Percentiles rank a stretch among this genome's conserved stretches.
Evolutionary conservation across 1,140 invertebrate genomes (phyloP).

Genomic region (Ceratina australensis): DNA sequence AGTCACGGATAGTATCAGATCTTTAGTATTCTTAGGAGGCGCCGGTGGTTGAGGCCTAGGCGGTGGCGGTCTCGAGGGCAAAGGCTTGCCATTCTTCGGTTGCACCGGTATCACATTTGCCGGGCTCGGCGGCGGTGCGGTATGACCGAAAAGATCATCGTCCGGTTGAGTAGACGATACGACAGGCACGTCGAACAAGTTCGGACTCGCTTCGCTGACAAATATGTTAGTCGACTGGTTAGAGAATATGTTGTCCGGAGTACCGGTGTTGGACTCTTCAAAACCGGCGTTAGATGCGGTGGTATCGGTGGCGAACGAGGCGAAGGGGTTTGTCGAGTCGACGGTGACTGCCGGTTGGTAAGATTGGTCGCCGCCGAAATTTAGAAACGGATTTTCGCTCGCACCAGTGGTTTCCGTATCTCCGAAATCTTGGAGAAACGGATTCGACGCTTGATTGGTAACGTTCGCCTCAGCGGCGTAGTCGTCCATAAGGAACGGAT

Average conservation of each 20-base stretch:
- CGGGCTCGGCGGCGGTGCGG: constrained; percentile 48
- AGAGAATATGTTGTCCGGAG: constrained; percentile 56
- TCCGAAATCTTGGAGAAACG: constrained; percentile 84
- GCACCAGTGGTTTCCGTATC: constrained; percentile 54
- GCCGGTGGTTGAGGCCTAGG: constrained; percentile 72
- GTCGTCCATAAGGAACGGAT: constrained; percentile 89
- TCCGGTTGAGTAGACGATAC: background rate
- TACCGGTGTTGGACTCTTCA: constrained; percentile 49
- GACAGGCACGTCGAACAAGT: constrained; percentile 34
- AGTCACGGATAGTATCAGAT: constrained; percentile 91
- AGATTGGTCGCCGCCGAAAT: constrained; percentile 76
- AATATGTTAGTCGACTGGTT: constrained; percentile 53
- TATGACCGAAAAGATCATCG: constrained; percentile 1
- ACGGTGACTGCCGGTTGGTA: constrained; percentile 67
- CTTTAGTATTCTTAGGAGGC: constrained; percentile 88
- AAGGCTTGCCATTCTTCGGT: constrained; percentile 54
- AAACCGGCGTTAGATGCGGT: constrained; percentile 41
- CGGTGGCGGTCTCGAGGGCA: constrained; percentile 71
- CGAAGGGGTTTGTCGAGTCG: constrained; percentile 82
- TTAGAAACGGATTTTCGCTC: constrained; percentile 83
- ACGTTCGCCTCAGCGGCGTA: constrained; percentile 73
- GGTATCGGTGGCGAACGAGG: constrained; percentile 76
- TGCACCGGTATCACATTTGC: constrained; percentile 66
- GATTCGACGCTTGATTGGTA: constrained; percentile 82
- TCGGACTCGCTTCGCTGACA: constrained; percentile 11